Base-by-base conservation (phyloP, 2,888 invertebrate species). In the Poecilobothrus nobilitatus region DNA sequence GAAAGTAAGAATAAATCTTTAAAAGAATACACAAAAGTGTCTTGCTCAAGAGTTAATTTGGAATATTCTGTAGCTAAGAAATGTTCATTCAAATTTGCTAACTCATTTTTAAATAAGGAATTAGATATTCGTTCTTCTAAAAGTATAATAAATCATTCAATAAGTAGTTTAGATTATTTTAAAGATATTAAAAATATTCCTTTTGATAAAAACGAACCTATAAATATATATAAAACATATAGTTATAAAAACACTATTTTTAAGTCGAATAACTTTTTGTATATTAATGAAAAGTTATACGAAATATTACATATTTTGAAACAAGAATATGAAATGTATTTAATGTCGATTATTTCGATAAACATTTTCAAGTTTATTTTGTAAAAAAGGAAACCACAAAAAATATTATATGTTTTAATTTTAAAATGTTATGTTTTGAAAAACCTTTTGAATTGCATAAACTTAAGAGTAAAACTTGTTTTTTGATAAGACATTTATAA, bases 1-100 rank as follows among this genome's bases (percentile, higher is more conserved):
- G 66, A 66, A 20, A 66, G 44, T 41, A 66, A 66, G 20, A 66
- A 66, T 41, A 66, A 66, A 41, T 21, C 20, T 66, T 41, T 66
- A 44, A 66, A 66, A 44, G 66, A 66, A 44, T 66, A 66, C 20
- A 7, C 3, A 41, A 66, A 66, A 44, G 66, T 66, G 4, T 21
- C 20, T 41, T 66, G 8, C 10, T 66, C 44, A 22, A 66, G 66
- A 66, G 44, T 66, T n/a, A 66, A 66, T 44, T 41, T 66, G 12
- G 66, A 66, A 44, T 66, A 66, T 20, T 66, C 66, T 18, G 4
- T 66, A 6, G 66, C 44, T 18, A 66, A 66, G n/a, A 66, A 66
- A 22, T 66, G 9, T 44, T 37, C 41, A 41, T n/a, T 66, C 37
- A 44, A 66, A 66, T 66, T 41, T 41, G 27, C 66, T 10, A 66